Evolutionary conservation across 2,113 vertebrate species (phyloP).

Genomic region (Callocephalon fimbriatum): DNA sequence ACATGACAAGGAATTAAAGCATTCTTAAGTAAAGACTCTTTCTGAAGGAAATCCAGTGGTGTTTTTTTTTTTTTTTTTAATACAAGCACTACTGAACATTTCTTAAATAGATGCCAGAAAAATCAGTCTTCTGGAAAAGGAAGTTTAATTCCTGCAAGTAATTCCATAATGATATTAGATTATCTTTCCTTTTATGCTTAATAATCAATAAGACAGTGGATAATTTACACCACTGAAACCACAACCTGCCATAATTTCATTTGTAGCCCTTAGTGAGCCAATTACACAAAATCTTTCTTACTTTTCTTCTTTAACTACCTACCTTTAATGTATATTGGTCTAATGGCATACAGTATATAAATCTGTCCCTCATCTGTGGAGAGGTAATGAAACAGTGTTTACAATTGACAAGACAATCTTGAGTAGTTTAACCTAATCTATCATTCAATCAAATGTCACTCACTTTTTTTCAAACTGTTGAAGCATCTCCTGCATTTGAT

Average conservation of each 20-base stretch:
- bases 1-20: background rate
- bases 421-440: constrained; percentile 43
- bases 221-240: constrained; percentile 53
- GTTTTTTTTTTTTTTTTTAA: background rate
- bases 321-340: constrained; percentile 64
- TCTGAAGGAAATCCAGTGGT: background rate
- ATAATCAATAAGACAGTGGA: constrained; percentile 60
- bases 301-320: constrained; percentile 2
- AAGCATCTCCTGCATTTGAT: background rate
- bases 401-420: constrained; percentile 27
- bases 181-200: constrained; percentile 35
- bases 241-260: constrained; percentile 5
- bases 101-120: background rate
- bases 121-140: background rate
- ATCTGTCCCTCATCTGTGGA: constrained; percentile 22
- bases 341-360: constrained; percentile 38
- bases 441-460: constrained; percentile 20
- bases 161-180: background rate
- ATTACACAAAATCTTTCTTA: constrained; percentile 5
- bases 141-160: constrained; percentile 23
- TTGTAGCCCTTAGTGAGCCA: constrained; percentile 21
- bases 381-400: constrained; percentile 32
- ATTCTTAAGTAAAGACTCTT: background rate
- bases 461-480: background rate
- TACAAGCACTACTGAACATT: background rate